Base-by-base conservation (phyloP, 2,113 vertebrate species). In the Gavia stellata region DNA sequence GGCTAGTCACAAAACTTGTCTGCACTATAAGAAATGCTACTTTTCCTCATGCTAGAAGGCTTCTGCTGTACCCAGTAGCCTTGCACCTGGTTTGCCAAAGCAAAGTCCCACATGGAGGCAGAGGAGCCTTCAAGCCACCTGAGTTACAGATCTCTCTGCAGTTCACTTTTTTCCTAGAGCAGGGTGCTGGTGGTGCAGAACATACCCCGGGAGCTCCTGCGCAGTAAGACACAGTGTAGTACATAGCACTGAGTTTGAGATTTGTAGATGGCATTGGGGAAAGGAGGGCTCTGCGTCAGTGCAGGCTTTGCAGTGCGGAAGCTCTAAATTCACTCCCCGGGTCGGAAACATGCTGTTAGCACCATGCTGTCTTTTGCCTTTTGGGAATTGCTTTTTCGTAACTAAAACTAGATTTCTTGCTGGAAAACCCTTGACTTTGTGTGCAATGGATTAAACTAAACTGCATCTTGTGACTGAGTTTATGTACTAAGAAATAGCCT, bases 181-280 rank as follows among this genome's bases (percentile, higher is more conserved):
- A 70, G 45, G 44, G 40, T 74, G 61, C 12, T 50, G 40, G 20
- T 58, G 61, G 8, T 74, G 24, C n/a, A 36, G 28, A 17, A 6
- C 7, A 1, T 47, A 23, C 17, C 16, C 2, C 17, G 31, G 70
- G 40, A 70, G 36, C 31, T 78, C 56, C 47, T 66, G 31, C 1
- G 2, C 71, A 47, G 13, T 23, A 73, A 36, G n/a, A 81, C 17
- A 21, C 11, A 55, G n/a, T 2, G 38, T 28, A 34, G 16, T 55
- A 44, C 6, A 59, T 21, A 11, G 10, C 42, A 33, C n/a, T n/a
- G 56, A 80, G 42, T 18, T 33, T 72, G n/a, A 58, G 49, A 61
- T 0, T 23, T 44, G 26, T 34, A 47, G 25, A 29, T 40, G 23
- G 36, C 1, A 0, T 4, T 36, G 49, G 49, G n/a, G 15, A 85